These are phyloP conservation scores for Pteromalus puparum DNA, from an alignment of 1,140 invertebrate species.

Conservation along the genomic window DNA sequence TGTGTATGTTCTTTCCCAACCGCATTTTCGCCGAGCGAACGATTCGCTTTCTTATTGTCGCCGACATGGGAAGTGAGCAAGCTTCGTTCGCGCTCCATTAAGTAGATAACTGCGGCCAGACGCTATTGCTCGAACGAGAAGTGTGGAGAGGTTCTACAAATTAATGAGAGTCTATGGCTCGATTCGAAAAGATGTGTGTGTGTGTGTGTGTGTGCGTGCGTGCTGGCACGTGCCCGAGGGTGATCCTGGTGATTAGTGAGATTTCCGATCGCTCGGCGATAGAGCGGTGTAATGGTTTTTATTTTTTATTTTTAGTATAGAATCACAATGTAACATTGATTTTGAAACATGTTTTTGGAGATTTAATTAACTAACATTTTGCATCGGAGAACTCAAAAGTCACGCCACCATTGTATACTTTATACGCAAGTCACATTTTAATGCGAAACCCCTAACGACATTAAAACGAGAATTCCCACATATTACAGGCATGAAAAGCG, in stretches of 20 bases:
- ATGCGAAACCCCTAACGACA: neutral
- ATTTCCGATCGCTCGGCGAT: neutral
- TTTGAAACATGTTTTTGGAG: too few relatives aligned
- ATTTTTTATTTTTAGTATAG: neutral
- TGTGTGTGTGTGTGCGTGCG: too few relatives aligned
- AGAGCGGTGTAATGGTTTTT: neutral
- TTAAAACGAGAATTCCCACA: conserved; percentile 2
- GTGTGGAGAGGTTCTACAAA: neutral
- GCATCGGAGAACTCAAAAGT: too few relatives aligned
- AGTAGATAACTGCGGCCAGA: conserved; percentile 61
- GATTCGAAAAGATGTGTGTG: neutral
- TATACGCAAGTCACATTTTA: neutral
- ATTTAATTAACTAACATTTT: too few relatives aligned
- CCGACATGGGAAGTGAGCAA: conserved; percentile 68
- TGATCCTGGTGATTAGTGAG: neutral
- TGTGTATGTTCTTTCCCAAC: conserved; percentile 1
- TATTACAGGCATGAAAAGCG: neutral
- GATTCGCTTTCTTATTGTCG: conserved; percentile 44
- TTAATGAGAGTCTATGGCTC: conserved; percentile 12
- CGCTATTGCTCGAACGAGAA: neutral
- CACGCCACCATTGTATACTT: too few relatives aligned
- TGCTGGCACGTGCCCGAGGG: neutral
- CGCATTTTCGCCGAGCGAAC: conserved; percentile 32
- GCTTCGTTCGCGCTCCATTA: conserved; percentile 65
- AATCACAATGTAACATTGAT: too few relatives aligned